Evolutionary conservation across 2,113 vertebrate species (phyloP).

Genomic region (Forbesichthys agassizii): DNA sequence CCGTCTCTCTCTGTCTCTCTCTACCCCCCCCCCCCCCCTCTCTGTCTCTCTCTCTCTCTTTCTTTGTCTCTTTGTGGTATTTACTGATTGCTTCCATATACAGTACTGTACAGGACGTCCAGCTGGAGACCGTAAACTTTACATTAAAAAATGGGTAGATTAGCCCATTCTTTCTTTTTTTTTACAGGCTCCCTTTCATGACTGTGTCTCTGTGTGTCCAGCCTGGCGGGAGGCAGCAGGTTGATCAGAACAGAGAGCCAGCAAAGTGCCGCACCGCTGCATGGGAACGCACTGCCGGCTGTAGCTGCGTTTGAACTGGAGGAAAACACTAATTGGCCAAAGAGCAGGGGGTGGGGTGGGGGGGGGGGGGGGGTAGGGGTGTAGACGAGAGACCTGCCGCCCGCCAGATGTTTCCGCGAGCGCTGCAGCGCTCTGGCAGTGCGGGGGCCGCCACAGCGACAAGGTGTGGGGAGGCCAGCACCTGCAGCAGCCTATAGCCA

Average conservation of each 20-base stretch:
- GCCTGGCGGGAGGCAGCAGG: slow-evolving; percentile 45
- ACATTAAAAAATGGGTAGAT: slow-evolving; percentile 67
- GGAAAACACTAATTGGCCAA: slow-evolving; percentile 59
- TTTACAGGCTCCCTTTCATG: slow-evolving; percentile 72
- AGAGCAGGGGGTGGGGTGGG: slow-evolving; percentile 15
- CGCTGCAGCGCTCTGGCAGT: slow-evolving; percentile 26
- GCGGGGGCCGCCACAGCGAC: slow-evolving; percentile 21
- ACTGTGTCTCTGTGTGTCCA: slow-evolving; percentile 56
- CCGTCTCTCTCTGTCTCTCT: neutral
- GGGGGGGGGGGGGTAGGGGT: too few species aligned
- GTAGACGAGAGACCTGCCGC: slow-evolving; percentile 41
- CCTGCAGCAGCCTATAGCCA: slow-evolving; percentile 29
- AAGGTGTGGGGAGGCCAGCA: slow-evolving; percentile 58
- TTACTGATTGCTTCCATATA: slow-evolving; percentile 69
- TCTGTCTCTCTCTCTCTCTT: neutral
- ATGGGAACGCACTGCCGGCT: slow-evolving; percentile 22
- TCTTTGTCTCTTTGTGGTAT: slow-evolving; percentile 10
- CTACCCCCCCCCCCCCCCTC: neutral
- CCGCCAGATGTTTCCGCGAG: slow-evolving; percentile 68
- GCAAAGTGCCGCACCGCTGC: slow-evolving; percentile 6
- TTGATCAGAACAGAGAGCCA: slow-evolving; percentile 40
- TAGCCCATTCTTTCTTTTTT: slow-evolving; percentile 42
- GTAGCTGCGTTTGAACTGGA: slow-evolving; percentile 18
- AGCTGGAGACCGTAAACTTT: slow-evolving; percentile 75
- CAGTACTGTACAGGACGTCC: slow-evolving; percentile 39